Evolutionary conservation across 1,140 invertebrate species (phyloP).

Genomic region (Neomicropteryx cornuta): DNA sequence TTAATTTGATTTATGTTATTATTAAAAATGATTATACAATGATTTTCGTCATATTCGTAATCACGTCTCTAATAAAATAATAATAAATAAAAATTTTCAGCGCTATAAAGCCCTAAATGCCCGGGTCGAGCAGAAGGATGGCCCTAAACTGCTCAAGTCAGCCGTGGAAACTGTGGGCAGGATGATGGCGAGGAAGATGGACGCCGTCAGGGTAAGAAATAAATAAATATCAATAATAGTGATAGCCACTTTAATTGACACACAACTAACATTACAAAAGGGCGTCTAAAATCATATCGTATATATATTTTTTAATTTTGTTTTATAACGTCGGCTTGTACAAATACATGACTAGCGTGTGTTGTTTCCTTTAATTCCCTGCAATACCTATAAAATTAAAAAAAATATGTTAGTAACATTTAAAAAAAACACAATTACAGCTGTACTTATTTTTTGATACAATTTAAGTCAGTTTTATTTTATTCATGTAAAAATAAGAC

Average conservation of each 20-base stretch:
- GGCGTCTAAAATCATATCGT: conserved; percentile 4
- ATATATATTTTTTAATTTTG: not conserved
- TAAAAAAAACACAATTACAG: too few species aligned
- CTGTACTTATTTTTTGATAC: too few species aligned
- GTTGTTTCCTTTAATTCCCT: not conserved
- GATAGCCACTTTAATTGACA: not conserved
- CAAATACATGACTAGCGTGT: not conserved
- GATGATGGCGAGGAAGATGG: conserved; percentile 73
- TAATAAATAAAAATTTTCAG: conserved; percentile 31
- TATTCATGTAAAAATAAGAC: too few species aligned
- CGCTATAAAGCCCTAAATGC: conserved; percentile 65
- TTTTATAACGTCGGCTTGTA: conserved; percentile 1
- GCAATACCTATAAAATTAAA: not conserved
- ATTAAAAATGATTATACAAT: not conserved
- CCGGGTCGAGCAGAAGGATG: conserved; percentile 61
- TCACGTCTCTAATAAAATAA: conserved; percentile 6
- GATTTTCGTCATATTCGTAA: conserved; percentile 1
- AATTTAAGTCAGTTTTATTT: too few species aligned
- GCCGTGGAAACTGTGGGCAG: conserved; percentile 62
- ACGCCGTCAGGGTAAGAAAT: conserved; percentile 55
- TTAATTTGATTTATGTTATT: conserved; percentile 2
- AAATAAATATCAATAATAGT: conserved; percentile 5
- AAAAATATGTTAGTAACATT: not conserved
- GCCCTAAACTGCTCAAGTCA: conserved; percentile 56
- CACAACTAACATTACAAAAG: not conserved